Conservation (phyloP, 2,113 vertebrate species). For the Physeter macrocephalus region DNA sequence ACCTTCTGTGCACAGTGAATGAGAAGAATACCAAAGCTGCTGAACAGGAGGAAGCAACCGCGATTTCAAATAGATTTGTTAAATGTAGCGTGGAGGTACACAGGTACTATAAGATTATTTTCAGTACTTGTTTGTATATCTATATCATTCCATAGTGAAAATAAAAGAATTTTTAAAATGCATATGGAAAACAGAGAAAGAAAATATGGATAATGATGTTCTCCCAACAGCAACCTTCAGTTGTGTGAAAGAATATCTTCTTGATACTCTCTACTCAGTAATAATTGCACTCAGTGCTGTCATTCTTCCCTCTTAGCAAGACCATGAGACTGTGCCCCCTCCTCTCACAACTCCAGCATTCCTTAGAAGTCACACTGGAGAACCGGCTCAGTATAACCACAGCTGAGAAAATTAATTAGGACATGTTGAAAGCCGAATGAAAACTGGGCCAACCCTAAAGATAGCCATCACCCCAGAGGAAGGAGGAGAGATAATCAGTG, state of each 20-base stretch:
- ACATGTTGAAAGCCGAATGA: not conserved
- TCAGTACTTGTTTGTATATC: not conserved
- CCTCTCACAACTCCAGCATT: not conserved
- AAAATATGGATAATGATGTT: not conserved
- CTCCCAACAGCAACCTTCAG: not conserved
- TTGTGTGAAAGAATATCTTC: too few species aligned
- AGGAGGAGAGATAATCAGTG: not conserved
- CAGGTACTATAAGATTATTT: not conserved
- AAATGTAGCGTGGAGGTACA: not conserved
- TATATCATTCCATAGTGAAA: not conserved
- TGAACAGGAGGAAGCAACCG: not conserved
- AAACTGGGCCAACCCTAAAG: slow-evolving; percentile 41
- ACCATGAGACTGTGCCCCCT: not conserved
- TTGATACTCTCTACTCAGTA: too few species aligned
- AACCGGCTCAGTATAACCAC: not conserved
- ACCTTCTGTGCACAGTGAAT: not conserved
- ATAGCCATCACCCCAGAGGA: not conserved
- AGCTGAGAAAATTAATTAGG: slow-evolving; percentile 54
- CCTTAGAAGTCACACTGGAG: not conserved
- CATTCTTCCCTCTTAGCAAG: not conserved
- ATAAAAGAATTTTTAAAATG: not conserved
- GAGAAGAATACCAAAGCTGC: not conserved
- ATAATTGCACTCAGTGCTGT: not conserved
- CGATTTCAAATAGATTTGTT: not conserved
- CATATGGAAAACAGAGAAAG: not conserved